phyloP scores from a whole-genome alignment of 2,888 invertebrate genomes.

The Cosmia trapezina region DNA sequence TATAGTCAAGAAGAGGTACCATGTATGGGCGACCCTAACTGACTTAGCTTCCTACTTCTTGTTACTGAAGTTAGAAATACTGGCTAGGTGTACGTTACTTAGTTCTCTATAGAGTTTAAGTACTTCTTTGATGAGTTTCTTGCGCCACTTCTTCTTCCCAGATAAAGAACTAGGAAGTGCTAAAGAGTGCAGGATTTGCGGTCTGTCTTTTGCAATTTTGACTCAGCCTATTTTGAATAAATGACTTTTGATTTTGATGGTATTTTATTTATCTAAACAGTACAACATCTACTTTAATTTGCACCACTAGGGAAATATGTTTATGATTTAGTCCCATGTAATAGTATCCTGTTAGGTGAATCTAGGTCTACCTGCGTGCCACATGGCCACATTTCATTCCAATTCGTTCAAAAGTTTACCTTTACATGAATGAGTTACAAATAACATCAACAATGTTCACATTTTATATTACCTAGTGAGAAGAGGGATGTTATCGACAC shows the following conservation, averaged over 20 bases:
- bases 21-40: conserved; percentile 34
- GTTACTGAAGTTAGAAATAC: conserved; percentile 17
- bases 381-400: not conserved
- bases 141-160: no score
- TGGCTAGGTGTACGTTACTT: not conserved
- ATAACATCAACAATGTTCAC: not conserved
- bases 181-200: no score
- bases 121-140: no score
- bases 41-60: conserved; percentile 17
- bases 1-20: conserved; percentile 63
- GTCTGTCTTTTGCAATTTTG: no score
- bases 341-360: no score
- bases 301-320: not conserved
- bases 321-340: not conserved
- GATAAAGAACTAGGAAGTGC: no score
- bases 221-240: no score
- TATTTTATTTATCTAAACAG: not conserved
- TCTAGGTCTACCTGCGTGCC: not conserved
- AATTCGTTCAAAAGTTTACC: not conserved
- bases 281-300: not conserved
- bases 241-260: not conserved
- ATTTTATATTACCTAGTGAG: not conserved
- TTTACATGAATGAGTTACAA: not conserved
- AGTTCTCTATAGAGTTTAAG: not conserved
- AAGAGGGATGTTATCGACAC: no score